phyloP scores from a whole-genome alignment of 1,140 invertebrate species.

The Bombus haemorrhoidalis region DNA sequence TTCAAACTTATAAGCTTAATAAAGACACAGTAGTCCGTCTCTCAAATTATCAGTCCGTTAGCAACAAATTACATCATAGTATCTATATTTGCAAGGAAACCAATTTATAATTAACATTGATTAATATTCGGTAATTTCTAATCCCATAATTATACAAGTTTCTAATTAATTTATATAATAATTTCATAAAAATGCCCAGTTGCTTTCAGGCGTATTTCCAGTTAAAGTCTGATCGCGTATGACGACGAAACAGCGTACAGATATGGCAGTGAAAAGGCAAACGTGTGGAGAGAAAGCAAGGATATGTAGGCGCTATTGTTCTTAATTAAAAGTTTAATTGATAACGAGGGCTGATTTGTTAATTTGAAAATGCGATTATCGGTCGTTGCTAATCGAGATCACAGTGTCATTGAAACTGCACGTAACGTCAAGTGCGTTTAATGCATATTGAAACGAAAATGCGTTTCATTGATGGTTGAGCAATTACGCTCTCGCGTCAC shows the following conservation, averaged over 20 bases:
- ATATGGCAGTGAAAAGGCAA: not conserved
- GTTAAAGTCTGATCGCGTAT: slow-evolving; percentile 3
- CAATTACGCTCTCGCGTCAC: not conserved
- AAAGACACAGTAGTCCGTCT: too few species aligned
- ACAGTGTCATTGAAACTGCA: not conserved
- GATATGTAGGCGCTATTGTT: slow-evolving; percentile 15
- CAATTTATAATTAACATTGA: too few species aligned
- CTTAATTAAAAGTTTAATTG: slow-evolving; percentile 45
- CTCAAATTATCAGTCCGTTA: too few species aligned
- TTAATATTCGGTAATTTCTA: too few species aligned
- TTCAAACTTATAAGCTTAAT: too few species aligned
- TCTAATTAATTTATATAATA: too few species aligned
- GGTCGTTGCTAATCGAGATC: not conserved
- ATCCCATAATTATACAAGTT: too few species aligned
- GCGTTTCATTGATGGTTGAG: slow-evolving; percentile 11
- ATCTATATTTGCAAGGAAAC: too few species aligned
- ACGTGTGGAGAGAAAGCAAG: not conserved
- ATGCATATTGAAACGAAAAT: slow-evolving; percentile 6
- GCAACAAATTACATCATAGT: too few species aligned
- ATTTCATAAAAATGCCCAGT: too few species aligned
- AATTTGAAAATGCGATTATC: slow-evolving; percentile 34
- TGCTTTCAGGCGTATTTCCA: not conserved
- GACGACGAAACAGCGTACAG: not conserved
- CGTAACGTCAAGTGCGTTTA: not conserved
- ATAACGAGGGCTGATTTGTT: slow-evolving; percentile 39